Conservation (phyloP, 2,113 vertebrate species). For the Caretta caretta region DNA sequence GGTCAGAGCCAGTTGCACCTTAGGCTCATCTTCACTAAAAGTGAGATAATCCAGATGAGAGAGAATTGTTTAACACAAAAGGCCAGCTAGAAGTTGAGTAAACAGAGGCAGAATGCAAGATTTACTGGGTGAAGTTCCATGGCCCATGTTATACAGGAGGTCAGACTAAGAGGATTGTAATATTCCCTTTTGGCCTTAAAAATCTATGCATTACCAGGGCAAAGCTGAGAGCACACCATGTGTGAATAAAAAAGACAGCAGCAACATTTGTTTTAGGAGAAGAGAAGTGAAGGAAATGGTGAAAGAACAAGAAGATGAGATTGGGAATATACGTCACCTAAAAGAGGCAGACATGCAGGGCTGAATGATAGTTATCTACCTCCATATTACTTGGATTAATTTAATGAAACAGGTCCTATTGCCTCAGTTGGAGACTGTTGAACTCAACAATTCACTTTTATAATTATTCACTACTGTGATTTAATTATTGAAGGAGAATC, state of each 20-base stretch:
- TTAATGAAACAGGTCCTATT: constrained; percentile 55
- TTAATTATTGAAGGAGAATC: constrained; percentile 73
- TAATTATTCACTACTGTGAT: constrained; percentile 74
- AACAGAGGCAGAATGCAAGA: rapidly evolving
- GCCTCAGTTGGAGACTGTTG: constrained; percentile 50
- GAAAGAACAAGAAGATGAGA: background rate
- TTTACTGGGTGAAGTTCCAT: background rate
- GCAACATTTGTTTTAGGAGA: constrained; percentile 11
- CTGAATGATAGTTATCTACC: constrained; percentile 40
- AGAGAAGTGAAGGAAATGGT: background rate
- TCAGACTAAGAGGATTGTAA: background rate
- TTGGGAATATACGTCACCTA: background rate
- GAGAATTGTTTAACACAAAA: rapidly evolving
- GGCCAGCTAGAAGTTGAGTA: background rate
- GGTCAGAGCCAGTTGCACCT: background rate
- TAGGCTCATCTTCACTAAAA: background rate
- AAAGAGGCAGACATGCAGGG: constrained; percentile 12
- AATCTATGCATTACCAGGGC: background rate
- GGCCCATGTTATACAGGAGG: rapidly evolving
- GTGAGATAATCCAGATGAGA: background rate
- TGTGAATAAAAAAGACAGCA: background rate
- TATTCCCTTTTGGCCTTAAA: background rate
- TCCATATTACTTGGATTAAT: constrained; percentile 41
- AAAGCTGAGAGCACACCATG: background rate
- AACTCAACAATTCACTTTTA: constrained; percentile 57